Evolutionary conservation across 2,113 vertebrate genomes (phyloP), one percentile per base, ranked within the genome.

Genomic region (Xyrauchen texanus): DNA sequence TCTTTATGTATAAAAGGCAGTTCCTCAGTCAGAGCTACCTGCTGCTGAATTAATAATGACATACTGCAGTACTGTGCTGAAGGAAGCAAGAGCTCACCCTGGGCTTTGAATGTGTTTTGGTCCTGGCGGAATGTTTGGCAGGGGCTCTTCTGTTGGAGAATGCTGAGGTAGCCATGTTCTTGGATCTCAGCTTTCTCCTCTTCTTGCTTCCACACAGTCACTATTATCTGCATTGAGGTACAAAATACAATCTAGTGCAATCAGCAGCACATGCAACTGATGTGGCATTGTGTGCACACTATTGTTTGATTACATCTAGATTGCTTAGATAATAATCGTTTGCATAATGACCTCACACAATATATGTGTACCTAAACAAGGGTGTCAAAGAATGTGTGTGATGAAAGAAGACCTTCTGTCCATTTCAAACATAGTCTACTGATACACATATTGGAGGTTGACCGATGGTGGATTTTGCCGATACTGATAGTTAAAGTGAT

Each of bases 131-230:
- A 97, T 63, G 93, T 93, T 61, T 94, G 92, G 10, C 89, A 87
- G 2, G 95, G 95, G 42, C 92, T 93, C 51, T 92, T 91, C 0
- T 93, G 91, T 89, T 96, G 95, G 68, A 97, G 89, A 61, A 97
- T 88, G 63, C 91, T 90, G 49, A 95, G 90, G 87, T 95, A 96
- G 51, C 94, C 95, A 8, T 94, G 92, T 6, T 95, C 94, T 85
- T 86, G 91, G 79, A 95, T 92, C 87, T 95, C 94, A 0, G 87
- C 88, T 6, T 90, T 91, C 78, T 96, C 94, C 11, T 90, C 89
- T 76, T 95, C 94, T 77, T 93, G 88, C 52, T 91, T 93, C 95
- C 95, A 96, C 57, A 96, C 93, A 0, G 94, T 96, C 77, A 95
- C 95, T 46, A 95, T 90, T 16, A 96, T 92, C 95, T 96, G 87